A percentile compares a stretch with the other conserved stretches of the same genome.
Evolutionary conservation across 2,797 vertebrate genomes (phyloP).

Genomic region (Epinephelus awoara): DNA sequence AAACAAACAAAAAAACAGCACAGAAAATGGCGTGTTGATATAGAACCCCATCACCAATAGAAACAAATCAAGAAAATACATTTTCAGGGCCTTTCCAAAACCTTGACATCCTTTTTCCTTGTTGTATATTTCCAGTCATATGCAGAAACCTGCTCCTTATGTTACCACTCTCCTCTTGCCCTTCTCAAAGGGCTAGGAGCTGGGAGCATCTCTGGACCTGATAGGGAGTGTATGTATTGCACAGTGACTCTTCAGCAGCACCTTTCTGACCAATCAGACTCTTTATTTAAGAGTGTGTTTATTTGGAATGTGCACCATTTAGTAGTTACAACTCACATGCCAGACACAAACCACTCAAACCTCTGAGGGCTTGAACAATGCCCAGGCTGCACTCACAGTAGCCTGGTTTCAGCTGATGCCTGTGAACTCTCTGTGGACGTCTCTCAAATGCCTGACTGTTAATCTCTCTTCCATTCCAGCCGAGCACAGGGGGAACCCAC

Average conservation of each 20-base stretch:
- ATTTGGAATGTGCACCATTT: not conserved
- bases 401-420: conserved; percentile 13
- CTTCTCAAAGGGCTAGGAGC: too few species aligned
- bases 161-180: too few species aligned
- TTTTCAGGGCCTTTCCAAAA: too few species aligned
- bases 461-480: conserved; percentile 26
- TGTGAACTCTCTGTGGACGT: conserved; percentile 52
- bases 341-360: conserved; percentile 15
- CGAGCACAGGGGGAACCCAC: conserved; percentile 20
- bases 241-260: not conserved
- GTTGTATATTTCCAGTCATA: too few species aligned
- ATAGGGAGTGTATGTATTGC: too few species aligned
- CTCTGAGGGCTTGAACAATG: conserved; percentile 21
- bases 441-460: conserved; percentile 60
- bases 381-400: conserved; percentile 6
- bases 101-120: too few species aligned
- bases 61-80: too few species aligned
- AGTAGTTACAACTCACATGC: not conserved
- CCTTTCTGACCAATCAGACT: not conserved
- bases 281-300: not conserved
- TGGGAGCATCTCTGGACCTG: too few species aligned
- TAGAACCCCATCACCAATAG: too few species aligned
- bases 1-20: too few species aligned
- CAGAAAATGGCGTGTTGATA: too few species aligned
- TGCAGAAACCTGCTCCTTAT: too few species aligned